These are phyloP conservation scores for Ispidina picta DNA, from an alignment of 2,797 vertebrate species.

Conservation along the genomic window DNA sequence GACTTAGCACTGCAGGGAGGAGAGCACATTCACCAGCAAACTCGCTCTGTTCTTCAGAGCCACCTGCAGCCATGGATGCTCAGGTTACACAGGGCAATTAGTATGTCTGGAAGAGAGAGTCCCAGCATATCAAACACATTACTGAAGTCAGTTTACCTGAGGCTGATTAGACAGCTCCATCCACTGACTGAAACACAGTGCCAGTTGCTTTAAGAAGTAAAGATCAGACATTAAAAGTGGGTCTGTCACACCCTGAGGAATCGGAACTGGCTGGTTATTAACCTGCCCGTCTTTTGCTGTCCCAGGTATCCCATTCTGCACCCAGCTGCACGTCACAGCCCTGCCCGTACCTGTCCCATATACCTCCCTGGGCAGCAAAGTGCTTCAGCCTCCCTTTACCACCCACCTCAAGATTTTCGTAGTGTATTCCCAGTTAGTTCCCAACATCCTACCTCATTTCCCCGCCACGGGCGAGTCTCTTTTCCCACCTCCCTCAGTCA, in stretches of 20 bases:
- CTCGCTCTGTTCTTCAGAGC: background rate
- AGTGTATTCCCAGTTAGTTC: rapidly evolving
- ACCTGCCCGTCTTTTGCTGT: background rate
- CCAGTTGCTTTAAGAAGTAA: conserved; percentile 47
- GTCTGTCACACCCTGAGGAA: background rate
- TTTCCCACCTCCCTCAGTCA: background rate
- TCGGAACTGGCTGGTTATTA: background rate
- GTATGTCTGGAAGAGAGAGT: background rate
- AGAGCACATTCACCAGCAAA: background rate
- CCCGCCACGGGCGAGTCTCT: background rate
- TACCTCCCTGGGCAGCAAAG: background rate
- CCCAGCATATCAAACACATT: background rate
- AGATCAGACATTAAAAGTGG: background rate
- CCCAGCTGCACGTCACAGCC: background rate
- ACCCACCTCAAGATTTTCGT: rapidly evolving
- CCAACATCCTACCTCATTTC: background rate
- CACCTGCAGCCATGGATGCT: background rate
- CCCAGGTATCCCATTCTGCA: rapidly evolving
- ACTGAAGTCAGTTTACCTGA: conserved; percentile 66
- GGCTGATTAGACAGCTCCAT: conserved; percentile 63
- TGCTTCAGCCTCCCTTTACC: background rate
- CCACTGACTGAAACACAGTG: conserved; percentile 76
- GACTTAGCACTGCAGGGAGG: background rate
- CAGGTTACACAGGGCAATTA: background rate
- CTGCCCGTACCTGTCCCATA: rapidly evolving